Conservation (phyloP, 1,140 invertebrate genomes). For the Drosophila tropicalis region DNA sequence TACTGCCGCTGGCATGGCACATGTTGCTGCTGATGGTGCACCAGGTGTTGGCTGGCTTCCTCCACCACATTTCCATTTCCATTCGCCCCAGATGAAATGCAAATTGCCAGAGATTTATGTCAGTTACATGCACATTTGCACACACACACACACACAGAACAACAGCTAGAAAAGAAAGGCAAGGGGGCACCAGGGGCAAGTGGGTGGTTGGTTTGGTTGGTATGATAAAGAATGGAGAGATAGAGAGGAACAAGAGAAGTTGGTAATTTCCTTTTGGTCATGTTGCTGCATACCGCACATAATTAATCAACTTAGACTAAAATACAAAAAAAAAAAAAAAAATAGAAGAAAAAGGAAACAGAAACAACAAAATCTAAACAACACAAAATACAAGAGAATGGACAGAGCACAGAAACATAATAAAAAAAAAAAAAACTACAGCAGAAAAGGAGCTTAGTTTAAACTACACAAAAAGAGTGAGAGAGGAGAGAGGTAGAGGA, state of each 20-base stretch:
- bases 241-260: not conserved
- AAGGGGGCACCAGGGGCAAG: too few species aligned
- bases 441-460: constrained; percentile 15
- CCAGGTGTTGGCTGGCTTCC: constrained; percentile 8
- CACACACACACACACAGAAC: constrained; percentile 3
- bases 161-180: not conserved
- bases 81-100: constrained; percentile 44
- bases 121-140: constrained; percentile 16
- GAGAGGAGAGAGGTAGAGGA: not conserved
- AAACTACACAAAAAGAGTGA: constrained; percentile 15
- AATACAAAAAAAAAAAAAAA: not conserved
- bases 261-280: constrained; percentile 9
- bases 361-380: constrained; percentile 2
- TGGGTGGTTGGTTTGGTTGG: not conserved
- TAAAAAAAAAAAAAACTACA: constrained; percentile 36
- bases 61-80: constrained; percentile 7
- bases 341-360: constrained; percentile 24
- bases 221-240: not conserved
- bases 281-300: constrained; percentile 9
- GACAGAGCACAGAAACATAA: not conserved
- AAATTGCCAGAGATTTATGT: constrained; percentile 59
- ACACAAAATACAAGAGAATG: not conserved
- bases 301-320: constrained; percentile 19
- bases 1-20: constrained; percentile 11
- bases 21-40: constrained; percentile 28